These are phyloP conservation scores for Caenorhabditis tropicalis DNA, from an alignment of 1,140 invertebrate species.

Conservation along the genomic window DNA sequence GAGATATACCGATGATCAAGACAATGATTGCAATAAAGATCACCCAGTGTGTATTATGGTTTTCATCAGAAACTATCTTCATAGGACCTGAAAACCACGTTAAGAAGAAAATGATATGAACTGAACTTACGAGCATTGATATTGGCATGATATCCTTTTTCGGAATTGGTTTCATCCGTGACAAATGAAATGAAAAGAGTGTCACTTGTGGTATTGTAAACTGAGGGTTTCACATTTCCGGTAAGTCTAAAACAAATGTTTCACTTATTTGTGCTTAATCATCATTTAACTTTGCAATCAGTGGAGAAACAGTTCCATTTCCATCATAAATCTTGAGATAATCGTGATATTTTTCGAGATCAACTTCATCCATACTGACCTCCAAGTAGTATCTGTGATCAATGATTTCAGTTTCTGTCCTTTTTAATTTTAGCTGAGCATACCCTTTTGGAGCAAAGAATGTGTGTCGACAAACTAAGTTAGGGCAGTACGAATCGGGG, in stretches of 20 bases:
- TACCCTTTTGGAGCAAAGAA: not conserved
- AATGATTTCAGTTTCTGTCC: not conserved
- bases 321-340: slow-evolving; percentile 2
- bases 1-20: not conserved
- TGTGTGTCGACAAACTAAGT: not conserved
- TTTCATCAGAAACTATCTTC: no score
- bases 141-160: not conserved
- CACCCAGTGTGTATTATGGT: no score
- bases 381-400: not conserved
- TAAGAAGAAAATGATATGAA: not conserved
- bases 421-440: no score
- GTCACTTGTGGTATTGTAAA: not conserved
- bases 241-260: not conserved
- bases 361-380: not conserved
- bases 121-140: not conserved
- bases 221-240: not conserved
- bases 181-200: not conserved
- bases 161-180: not conserved
- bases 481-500: not conserved
- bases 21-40: not conserved
- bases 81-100: not conserved
- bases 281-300: not conserved
- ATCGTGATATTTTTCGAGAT: slow-evolving; percentile 13
- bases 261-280: not conserved
- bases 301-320: not conserved